Evolutionary conservation across 2,797 vertebrate species (phyloP), one percentile per base, ranked within the genome.

Genomic region (Garrulus glandarius): DNA sequence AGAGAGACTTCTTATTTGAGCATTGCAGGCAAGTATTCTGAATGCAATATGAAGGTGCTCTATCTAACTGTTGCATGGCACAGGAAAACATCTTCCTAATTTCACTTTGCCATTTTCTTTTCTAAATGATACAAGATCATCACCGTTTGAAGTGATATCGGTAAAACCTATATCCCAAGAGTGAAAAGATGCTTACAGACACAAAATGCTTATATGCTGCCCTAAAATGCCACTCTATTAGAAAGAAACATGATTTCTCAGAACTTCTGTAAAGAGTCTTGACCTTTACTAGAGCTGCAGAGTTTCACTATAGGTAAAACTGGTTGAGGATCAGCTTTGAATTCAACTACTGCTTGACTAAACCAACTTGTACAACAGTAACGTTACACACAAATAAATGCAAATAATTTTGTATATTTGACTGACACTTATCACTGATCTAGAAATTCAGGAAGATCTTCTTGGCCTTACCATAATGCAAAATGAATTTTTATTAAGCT

Each of bases 401-500:
- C 3, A 81, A 81, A 57, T 55, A 53, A 57, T 79, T 84, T 57
- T 46, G 41, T 8, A 4, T 9, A n/a, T 76, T 87, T 0, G 1
- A 26, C 13, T 72, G 52, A 26, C 15, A 53, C 4, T 39, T 52
- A 88, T 20, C 5, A 87, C 6, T 79, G 21, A 80, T 36, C n/a
- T 21, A 56, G 55, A 53, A 81, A 87, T 74, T 75, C 41, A 30
- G 83, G 47, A 84, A 93, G 72, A 56, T 57, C 3, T 36, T 70
- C 50, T n/a, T 76, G 5, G 16, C 63, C 91, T 98, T 96, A 96
- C 78, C 85, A 46, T 24, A 94, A 67, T 4, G 9, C 10, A 84
- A 94, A 87, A 30, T 17, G 41, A 53, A n/a, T 93, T 93, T 89
- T 32, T 53, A 65, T 60, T 77, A 44, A 11, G 26, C 9, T 61